These are phyloP conservation scores for Stegophylla sp. DNA, from an alignment of 2,888 invertebrate species.

Conservation along the genomic window DNA sequence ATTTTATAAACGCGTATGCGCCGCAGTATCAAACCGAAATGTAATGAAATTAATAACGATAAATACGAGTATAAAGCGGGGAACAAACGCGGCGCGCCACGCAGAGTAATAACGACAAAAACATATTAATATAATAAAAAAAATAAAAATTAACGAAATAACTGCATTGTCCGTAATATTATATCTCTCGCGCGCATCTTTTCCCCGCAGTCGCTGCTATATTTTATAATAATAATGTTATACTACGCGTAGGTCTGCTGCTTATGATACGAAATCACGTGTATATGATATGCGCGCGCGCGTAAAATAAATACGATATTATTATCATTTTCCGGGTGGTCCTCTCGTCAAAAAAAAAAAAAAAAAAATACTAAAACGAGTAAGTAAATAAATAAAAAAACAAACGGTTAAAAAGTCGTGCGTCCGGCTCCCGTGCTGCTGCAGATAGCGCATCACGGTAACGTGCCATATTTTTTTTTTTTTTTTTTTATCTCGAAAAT, in stretches of 20 bases:
- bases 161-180: neutral
- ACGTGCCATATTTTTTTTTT: conserved; percentile 20
- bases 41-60: too few relatives aligned
- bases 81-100: too few relatives aligned
- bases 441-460: neutral
- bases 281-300: neutral
- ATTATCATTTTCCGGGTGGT: conserved; percentile 25
- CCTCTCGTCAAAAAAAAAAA: conserved; percentile 5
- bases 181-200: neutral
- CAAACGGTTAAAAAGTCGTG: conserved; percentile 5
- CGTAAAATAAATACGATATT: too few relatives aligned
- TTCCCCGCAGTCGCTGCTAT: too few relatives aligned
- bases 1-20: too few relatives aligned
- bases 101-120: too few relatives aligned
- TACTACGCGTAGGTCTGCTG: too few relatives aligned
- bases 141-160: neutral
- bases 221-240: too few relatives aligned
- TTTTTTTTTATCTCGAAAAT: conserved; percentile 2
- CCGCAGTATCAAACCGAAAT: too few relatives aligned
- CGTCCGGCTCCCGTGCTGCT: neutral
- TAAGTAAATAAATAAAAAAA: neutral
- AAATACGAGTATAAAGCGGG: too few relatives aligned
- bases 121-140: conserved; percentile 9
- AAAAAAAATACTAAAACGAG: neutral
- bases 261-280: neutral